phyloP scores from a whole-genome alignment of 2,888 invertebrate species.

The Rhagonycha lutea region DNA sequence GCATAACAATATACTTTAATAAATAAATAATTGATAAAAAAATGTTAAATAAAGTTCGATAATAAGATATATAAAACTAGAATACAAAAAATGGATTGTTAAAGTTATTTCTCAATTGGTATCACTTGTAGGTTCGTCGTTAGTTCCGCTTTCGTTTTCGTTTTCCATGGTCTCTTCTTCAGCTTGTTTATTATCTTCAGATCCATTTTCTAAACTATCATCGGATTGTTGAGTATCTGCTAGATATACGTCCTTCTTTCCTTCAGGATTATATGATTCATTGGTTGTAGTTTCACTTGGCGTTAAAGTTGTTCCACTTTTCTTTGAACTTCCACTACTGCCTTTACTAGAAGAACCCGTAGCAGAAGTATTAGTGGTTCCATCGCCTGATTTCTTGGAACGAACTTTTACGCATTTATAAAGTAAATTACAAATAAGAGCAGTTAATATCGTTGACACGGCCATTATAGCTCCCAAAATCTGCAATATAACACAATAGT shows the following conservation, averaged over 20 bases:
- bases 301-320: neutral
- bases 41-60: neutral
- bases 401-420: constrained; percentile 32
- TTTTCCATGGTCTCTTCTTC: neutral
- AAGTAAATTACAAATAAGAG: constrained; percentile 33
- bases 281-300: neutral
- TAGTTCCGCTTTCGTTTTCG: neutral
- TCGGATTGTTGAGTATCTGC: neutral
- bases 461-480: constrained; percentile 36
- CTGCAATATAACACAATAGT: constrained; percentile 24
- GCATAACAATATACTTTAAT: neutral
- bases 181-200: neutral
- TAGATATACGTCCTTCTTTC: neutral
- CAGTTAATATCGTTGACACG: constrained; percentile 32
- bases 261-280: neutral
- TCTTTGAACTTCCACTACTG: neutral
- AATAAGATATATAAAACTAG: neutral
- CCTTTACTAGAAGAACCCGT: neutral
- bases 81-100: neutral
- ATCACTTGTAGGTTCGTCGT: neutral
- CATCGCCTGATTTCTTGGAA: neutral
- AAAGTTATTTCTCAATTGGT: neutral
- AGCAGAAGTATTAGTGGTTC: neutral
- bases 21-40: neutral
- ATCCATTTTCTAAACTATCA: neutral